A percentile compares a stretch with the other conserved stretches of the same genome.
These are phyloP conservation scores for Sturnus vulgaris DNA, from an alignment of 2,113 vertebrate genomes.

Conservation along the genomic window DNA sequence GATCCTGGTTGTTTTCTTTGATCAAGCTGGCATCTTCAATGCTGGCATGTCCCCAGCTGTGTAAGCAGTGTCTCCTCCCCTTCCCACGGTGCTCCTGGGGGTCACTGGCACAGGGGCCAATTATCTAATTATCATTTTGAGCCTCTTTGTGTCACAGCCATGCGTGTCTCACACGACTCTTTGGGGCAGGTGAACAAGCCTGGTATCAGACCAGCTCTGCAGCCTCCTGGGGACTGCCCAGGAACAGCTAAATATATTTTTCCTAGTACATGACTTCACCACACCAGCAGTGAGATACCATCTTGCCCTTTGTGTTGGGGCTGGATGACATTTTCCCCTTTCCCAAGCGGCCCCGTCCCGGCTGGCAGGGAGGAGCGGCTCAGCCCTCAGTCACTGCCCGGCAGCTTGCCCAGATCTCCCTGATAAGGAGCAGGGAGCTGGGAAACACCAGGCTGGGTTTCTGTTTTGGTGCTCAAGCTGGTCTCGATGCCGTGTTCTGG, in stretches of 20 bases:
- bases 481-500: neutral
- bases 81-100: neutral
- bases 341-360: slow-evolving; percentile 56
- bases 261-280: slow-evolving; percentile 69
- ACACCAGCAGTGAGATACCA: slow-evolving; percentile 68
- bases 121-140: neutral
- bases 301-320: slow-evolving; percentile 75
- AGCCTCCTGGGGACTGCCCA: slow-evolving; percentile 50
- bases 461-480: neutral
- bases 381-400: neutral
- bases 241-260: slow-evolving; percentile 69
- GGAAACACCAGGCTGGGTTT: slow-evolving; percentile 49
- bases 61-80: neutral
- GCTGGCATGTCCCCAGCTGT: rapidly evolving
- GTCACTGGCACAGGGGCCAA: neutral
- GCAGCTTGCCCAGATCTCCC: slow-evolving; percentile 69
- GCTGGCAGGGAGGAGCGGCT: slow-evolving; percentile 49
- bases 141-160: neutral
- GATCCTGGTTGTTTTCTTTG: neutral
- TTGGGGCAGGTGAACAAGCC: neutral
- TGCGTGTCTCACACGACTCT: rapidly evolving
- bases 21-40: neutral
- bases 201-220: neutral
- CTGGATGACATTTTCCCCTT: slow-evolving; percentile 75
- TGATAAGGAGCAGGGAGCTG: slow-evolving; percentile 69